These are phyloP conservation scores for Copsychus sechellarum DNA, from an alignment of 2,113 vertebrate species.

Conservation along the genomic window DNA sequence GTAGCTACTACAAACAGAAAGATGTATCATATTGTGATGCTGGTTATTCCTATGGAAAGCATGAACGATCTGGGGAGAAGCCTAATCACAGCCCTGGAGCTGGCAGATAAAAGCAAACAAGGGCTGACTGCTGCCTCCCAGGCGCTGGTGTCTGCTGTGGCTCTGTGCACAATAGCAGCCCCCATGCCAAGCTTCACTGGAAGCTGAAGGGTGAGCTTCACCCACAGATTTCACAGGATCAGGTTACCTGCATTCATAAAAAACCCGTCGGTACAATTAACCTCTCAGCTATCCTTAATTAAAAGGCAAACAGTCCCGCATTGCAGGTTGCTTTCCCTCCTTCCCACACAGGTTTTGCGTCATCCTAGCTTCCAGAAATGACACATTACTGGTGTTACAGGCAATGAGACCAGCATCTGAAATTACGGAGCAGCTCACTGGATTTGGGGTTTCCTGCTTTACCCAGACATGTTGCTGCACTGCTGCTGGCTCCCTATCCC, in stretches of 20 bases:
- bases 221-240: neutral
- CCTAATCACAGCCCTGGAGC: neutral
- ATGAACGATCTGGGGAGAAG: neutral
- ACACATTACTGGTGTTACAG: neutral
- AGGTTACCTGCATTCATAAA: slow-evolving; percentile 16
- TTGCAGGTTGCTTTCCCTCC: neutral
- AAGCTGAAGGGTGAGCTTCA: neutral
- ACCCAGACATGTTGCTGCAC: neutral
- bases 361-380: neutral
- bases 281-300: slow-evolving; percentile 15
- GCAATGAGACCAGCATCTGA: neutral
- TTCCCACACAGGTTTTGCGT: slow-evolving; percentile 30
- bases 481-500: neutral
- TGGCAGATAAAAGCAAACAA: neutral
- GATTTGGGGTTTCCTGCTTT: neutral
- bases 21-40: too few relatives aligned
- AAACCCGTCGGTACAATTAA: neutral
- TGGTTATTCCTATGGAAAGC: neutral
- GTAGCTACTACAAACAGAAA: neutral
- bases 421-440: neutral
- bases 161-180: neutral
- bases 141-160: neutral
- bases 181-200: neutral
- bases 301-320: neutral
- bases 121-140: neutral